A percentile compares a stretch with the other conserved stretches of the same genome.
phyloP scores from a whole-genome alignment of 2,888 invertebrate species.

The Gandaritis pyraliata region DNA sequence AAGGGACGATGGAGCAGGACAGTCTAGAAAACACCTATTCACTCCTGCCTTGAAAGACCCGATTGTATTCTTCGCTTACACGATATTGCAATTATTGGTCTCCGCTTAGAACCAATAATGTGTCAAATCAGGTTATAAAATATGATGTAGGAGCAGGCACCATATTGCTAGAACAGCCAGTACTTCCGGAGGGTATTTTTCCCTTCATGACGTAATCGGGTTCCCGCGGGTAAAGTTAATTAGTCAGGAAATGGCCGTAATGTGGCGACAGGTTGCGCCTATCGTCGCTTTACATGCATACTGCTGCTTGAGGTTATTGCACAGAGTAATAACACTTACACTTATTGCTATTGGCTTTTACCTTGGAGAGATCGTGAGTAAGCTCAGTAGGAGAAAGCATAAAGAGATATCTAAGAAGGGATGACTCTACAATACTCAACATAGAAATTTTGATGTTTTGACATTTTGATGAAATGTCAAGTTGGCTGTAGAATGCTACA shows the following conservation, averaged over 20 bases:
- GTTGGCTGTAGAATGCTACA: no score
- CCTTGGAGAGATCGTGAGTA: not conserved
- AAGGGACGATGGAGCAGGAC: no score
- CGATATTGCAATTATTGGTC: no score
- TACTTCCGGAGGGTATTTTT: slow-evolving; percentile 1
- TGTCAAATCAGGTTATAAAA: not conserved
- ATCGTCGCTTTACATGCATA: slow-evolving; percentile 34
- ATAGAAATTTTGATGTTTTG: no score
- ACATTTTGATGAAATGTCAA: no score
- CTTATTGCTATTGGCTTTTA: slow-evolving; percentile 20
- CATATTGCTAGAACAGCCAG: slow-evolving; percentile 7
- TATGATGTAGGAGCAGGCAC: not conserved
- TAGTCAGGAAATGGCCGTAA: slow-evolving; percentile 30
- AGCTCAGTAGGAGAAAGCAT: not conserved
- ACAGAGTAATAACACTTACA: slow-evolving; percentile 12
- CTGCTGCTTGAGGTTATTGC: slow-evolving; percentile 18
- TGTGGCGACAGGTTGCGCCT: slow-evolving; percentile 38
- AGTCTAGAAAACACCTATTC: no score
- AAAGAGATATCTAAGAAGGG: no score
- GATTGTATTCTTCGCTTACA: no score
- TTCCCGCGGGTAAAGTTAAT: slow-evolving; percentile 32
- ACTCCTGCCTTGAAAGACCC: no score
- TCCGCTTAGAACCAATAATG: not conserved
- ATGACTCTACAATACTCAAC: no score
- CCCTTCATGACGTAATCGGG: not conserved